phyloP scores from a whole-genome alignment of 2,888 invertebrate genomes.

The Laothoe populi region DNA sequence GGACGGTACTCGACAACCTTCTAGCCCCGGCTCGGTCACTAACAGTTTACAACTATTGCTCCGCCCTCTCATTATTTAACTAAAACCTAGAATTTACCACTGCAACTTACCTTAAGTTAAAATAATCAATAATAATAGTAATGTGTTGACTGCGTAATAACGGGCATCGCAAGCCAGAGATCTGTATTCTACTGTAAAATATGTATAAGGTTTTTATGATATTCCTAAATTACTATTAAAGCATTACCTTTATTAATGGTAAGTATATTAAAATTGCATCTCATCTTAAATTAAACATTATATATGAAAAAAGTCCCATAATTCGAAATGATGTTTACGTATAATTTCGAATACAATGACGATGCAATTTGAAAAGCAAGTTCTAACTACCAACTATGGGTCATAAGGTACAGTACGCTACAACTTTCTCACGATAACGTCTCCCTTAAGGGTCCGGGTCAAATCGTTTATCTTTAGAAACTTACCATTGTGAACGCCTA shows the following conservation, averaged over 20 bases:
- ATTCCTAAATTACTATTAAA: too few species aligned
- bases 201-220: too few species aligned
- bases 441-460: conserved; percentile 48
- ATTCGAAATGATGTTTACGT: background rate
- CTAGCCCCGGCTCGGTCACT: conserved; percentile 2
- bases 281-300: too few species aligned
- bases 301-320: too few species aligned
- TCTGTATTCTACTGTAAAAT: too few species aligned
- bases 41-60: background rate
- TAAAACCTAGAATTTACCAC: background rate
- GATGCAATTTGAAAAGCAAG: background rate
- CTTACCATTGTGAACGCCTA: conserved; percentile 65
- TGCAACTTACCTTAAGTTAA: background rate
- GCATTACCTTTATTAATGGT: too few species aligned
- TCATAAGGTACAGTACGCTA: conserved; percentile 30
- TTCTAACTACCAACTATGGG: conserved; percentile 10
- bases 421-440: conserved; percentile 54
- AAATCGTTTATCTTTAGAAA: conserved; percentile 59
- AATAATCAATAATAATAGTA: background rate
- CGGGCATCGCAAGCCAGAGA: too few species aligned
- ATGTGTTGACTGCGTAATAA: background rate
- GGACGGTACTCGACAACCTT: conserved; percentile 19
- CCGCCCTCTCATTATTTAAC: conserved; percentile 15
- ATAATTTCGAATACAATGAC: conserved; percentile 2
- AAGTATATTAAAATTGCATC: too few species aligned